Percentiles rank a stretch among this genome's conserved stretches.
phyloP scores from a whole-genome alignment of 92 coral and sea anemone genomes.

The Zoanthus sansibaricus region DNA sequence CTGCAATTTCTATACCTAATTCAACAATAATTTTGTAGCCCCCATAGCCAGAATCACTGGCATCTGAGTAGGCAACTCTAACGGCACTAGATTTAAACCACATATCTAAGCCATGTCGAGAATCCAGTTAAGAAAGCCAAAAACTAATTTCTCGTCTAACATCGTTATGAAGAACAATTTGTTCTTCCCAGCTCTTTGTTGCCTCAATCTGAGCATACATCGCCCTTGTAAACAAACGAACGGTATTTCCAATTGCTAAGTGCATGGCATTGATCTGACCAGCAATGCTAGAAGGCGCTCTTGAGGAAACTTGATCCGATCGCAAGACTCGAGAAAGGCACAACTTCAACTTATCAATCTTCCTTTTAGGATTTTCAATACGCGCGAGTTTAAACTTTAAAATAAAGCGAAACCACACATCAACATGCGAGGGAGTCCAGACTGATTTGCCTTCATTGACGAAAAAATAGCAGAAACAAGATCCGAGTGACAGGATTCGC shows the following conservation, averaged over 20 bases:
- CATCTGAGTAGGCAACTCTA: constrained; percentile 46
- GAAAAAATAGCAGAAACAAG: constrained; percentile 28
- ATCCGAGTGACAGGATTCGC: constrained; percentile 14
- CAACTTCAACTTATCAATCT: neutral
- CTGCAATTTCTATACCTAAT: too few species aligned
- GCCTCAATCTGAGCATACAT: constrained; percentile 52
- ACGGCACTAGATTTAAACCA: constrained; percentile 56
- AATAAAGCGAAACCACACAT: constrained; percentile 23
- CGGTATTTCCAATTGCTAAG: constrained; percentile 46
- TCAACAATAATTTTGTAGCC: too few species aligned
- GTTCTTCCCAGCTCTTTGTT: constrained; percentile 38
- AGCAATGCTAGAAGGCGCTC: constrained; percentile 43
- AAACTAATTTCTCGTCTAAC: constrained; percentile 34
- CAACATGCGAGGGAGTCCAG: constrained; percentile 47
- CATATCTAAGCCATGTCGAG: constrained; percentile 36
- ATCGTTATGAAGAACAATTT: constrained; percentile 4
- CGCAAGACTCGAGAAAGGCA: too few species aligned
- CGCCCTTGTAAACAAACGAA: constrained; percentile 34
- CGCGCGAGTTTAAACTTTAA: too few species aligned
- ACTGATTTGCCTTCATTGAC: neutral
- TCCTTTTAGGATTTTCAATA: too few species aligned
- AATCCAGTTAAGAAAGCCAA: constrained; percentile 30
- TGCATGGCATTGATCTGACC: constrained; percentile 37
- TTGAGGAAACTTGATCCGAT: constrained; percentile 1
- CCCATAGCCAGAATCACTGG: neutral